A percentile compares a stretch with the other conserved stretches of the same genome.
These are phyloP conservation scores for Polyergus mexicanus DNA, from an alignment of 1,140 invertebrate genomes.

Conservation along the genomic window DNA sequence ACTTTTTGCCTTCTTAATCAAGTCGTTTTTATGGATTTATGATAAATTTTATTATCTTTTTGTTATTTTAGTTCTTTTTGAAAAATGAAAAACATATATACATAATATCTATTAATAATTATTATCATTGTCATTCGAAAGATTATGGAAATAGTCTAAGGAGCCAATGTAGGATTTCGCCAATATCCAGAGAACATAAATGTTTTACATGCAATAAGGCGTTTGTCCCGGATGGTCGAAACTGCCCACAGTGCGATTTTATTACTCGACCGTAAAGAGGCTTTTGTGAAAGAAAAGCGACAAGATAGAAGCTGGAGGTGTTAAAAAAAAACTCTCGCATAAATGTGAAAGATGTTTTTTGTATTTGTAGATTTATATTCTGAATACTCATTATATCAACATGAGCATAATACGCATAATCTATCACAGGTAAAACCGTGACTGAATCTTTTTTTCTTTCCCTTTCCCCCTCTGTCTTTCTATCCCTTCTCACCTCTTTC, in stretches of 20 bases:
- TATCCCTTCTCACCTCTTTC: too few relatives aligned
- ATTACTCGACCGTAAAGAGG: conserved; percentile 82
- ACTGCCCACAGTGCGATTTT: conserved; percentile 85
- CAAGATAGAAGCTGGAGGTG: conserved; percentile 69
- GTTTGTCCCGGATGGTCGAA: conserved; percentile 82
- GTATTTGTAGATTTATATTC: conserved; percentile 1
- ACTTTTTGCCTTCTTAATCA: too few relatives aligned
- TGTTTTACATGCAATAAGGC: conserved; percentile 86
- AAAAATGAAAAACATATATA: not conserved
- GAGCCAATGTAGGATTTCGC: conserved; percentile 65
- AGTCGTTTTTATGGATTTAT: too few relatives aligned
- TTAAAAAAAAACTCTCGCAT: conserved; percentile 77
- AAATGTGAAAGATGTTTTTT: conserved; percentile 60
- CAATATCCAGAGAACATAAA: conserved; percentile 85
- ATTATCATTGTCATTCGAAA: conserved; percentile 50
- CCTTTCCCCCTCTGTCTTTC: too few relatives aligned
- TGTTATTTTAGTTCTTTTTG: too few relatives aligned
- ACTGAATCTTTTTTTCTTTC: too few relatives aligned
- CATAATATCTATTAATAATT: not conserved
- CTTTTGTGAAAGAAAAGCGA: conserved; percentile 51
- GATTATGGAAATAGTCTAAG: conserved; percentile 6
- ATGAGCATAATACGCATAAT: not conserved
- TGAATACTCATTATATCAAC: not conserved
- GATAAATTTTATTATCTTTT: too few relatives aligned
- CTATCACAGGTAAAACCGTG: not conserved